A percentile compares a stretch with the other conserved stretches of the same genome.
Conservation (phyloP, 1,140 invertebrate species). For the Leptoteleia sp. region DNA sequence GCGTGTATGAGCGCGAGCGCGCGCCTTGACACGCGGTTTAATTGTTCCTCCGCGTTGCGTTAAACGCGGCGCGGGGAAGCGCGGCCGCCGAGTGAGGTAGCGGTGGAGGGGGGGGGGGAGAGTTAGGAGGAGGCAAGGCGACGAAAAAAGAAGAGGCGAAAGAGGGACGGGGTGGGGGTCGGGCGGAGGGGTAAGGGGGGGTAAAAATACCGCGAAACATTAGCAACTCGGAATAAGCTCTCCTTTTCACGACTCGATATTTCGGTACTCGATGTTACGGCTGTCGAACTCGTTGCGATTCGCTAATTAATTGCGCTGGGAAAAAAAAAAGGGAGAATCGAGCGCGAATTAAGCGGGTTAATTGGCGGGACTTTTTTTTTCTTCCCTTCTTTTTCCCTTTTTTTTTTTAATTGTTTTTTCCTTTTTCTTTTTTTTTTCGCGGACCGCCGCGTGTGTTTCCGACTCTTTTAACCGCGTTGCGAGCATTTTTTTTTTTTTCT, state of each 20-base stretch:
- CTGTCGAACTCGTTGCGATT: conserved; percentile 54
- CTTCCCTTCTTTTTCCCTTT: too few relatives aligned
- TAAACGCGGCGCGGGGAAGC: too few relatives aligned
- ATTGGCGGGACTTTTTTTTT: too few relatives aligned
- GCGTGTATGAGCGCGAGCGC: conserved; percentile 10
- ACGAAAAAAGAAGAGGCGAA: too few relatives aligned
- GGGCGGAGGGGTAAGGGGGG: neutral
- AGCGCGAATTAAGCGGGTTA: conserved; percentile 50
- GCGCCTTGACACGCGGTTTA: too few relatives aligned
- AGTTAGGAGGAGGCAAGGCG: too few relatives aligned
- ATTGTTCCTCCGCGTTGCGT: too few relatives aligned
- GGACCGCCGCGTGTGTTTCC: conserved; percentile 11
- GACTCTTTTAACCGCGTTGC: conserved; percentile 20
- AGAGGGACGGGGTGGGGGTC: neutral
- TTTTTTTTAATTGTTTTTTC: too few relatives aligned
- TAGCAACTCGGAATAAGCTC: conserved; percentile 10
- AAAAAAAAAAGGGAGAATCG: conserved; percentile 19
- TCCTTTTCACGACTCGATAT: conserved; percentile 6
- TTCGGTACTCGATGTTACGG: conserved; percentile 46
- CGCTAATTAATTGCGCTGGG: conserved; percentile 54
- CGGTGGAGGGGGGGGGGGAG: too few relatives aligned
- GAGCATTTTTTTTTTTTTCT: conserved; percentile 58
- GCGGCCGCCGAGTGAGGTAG: too few relatives aligned
- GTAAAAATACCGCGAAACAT: conserved; percentile 22
- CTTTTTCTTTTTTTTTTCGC: too few relatives aligned